Evolutionary conservation across 2,888 invertebrate genomes (phyloP).

Genomic region (Gymnoscelis rufifasciata): DNA sequence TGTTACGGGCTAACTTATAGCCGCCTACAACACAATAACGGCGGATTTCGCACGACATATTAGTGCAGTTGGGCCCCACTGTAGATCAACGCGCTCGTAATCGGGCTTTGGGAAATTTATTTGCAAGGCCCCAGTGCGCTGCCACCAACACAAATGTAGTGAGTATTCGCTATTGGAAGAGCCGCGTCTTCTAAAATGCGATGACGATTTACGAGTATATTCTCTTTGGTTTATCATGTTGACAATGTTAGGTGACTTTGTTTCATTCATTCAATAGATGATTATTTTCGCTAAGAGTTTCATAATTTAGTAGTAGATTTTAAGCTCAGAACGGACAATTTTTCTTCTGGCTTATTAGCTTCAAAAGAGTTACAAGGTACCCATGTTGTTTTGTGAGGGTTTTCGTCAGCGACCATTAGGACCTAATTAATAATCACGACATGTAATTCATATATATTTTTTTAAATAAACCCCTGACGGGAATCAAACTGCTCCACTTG

Average conservation of each 20-base stretch:
- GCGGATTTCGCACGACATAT: constrained; percentile 53
- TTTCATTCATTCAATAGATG: not conserved
- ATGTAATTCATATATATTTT: too few relatives aligned
- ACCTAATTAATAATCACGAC: too few relatives aligned
- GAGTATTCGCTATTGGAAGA: constrained; percentile 25
- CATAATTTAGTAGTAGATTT: too few relatives aligned
- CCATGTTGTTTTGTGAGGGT: too few relatives aligned
- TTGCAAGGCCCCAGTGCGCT: constrained; percentile 42
- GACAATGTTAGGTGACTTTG: too few relatives aligned
- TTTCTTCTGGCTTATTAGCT: too few relatives aligned
- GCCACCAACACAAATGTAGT: constrained; percentile 23
- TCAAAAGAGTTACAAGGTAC: too few relatives aligned
- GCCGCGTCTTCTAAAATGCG: not conserved
- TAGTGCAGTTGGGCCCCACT: constrained; percentile 58
- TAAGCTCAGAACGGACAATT: too few relatives aligned
- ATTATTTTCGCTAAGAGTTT: too few relatives aligned
- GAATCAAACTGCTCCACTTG: too few relatives aligned
- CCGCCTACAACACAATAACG: constrained; percentile 32
- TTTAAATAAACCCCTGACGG: too few relatives aligned
- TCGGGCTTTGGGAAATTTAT: constrained; percentile 69
- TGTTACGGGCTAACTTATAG: constrained; percentile 2
- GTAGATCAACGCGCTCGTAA: constrained; percentile 60
- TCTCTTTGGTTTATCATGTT: not conserved
- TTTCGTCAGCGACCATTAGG: too few relatives aligned
- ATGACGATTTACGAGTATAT: not conserved